Evolutionary conservation across 92 coral and sea anemone species (phyloP), one percentile per base, ranked within the genome.

Genomic region (Paragorgia papillata): DNA sequence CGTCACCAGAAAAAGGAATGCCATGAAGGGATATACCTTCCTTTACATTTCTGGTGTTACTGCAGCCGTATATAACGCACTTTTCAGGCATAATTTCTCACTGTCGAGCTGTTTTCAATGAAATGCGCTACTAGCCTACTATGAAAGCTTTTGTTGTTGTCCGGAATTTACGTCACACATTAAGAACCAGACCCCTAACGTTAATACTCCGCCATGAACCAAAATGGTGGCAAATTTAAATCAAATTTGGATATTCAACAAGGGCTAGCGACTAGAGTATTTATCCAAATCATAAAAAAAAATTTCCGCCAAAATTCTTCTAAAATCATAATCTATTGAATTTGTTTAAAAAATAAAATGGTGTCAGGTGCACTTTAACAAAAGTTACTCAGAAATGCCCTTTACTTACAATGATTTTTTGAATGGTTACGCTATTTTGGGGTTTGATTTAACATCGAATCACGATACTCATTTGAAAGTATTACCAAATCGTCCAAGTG

Each of bases 81-180:
- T 40, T 37, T 63, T 63, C 70, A 63, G 70, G 70, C 70, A 63
- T 63, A 0, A 2, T 59, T 26, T 59, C 65, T 3, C 34, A 24
- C 65, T 22, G 27, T 7, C 62, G 29, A 20, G 7, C 25, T 7
- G 62, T 56, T 8, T 7, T 4, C 27, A 20, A 22, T 8, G 26
- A 56, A 56, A 7, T 56, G 13, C 27, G 62, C 62, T 7, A 56
- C 13, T 56, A 56, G 27, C 27, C 13, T 20, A 56, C 24, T 37
- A 37, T 37, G 43, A 37, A 32, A 28, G 67, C 67, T 32, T 61
- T 28, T 61, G 67, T 61, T 3, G 67, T 61, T 61, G 67, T 61
- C 67, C 67, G 67, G 67, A 61, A 61, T 61, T 61, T 61, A 61
- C 67, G 67, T 12, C n/a, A n/a, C 67, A 61, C 39, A 61, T 32